Base-by-base conservation (phyloP, 1,140 invertebrate genomes). In the Nixonia krombeini region DNA sequence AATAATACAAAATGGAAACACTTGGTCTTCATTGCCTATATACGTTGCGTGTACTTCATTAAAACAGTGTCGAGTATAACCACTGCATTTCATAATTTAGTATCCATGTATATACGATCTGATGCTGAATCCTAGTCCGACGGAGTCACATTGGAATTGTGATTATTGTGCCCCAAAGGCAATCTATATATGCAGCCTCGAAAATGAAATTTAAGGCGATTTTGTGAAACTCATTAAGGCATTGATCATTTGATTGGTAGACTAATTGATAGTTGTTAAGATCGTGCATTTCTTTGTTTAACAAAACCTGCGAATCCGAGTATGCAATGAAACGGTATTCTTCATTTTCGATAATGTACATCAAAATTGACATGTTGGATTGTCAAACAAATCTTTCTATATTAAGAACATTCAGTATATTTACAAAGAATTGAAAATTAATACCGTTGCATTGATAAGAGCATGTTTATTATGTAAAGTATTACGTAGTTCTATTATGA, bases 41-140 rank as follows among this genome's bases (percentile, higher is more conserved):
- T n/a, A n/a, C n/a, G n/a, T n/a, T n/a, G n/a, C n/a, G n/a, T n/a
- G n/a, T n/a, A n/a, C n/a, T n/a, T n/a, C n/a, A n/a, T n/a, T n/a
- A n/a, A n/a, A n/a, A n/a, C n/a, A n/a, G n/a, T n/a, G n/a, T n/a
- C n/a, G n/a, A n/a, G n/a, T n/a, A n/a, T n/a, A n/a, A n/a, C n/a
- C n/a, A n/a, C n/a, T n/a, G n/a, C n/a, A n/a, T n/a, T n/a, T n/a
- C n/a, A n/a, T n/a, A n/a, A n/a, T n/a, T 21, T 21, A 21, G 56
- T 62, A 68, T 79, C 78, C 72, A 76, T 81, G 78, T 80, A 80
- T 81, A 80, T 70, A 80, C 77, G 78, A 80, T 82, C 80, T 81
- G 77, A 82, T 75, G 78, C 79, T 82, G 78, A 79, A 79, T 81
- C 74, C 81, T 82, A 83, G 81, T 82, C 80, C 73, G 72, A 79